These are phyloP conservation scores for Phenacoccus solenopsis DNA, from an alignment of 1,140 invertebrate species.

Conservation along the genomic window DNA sequence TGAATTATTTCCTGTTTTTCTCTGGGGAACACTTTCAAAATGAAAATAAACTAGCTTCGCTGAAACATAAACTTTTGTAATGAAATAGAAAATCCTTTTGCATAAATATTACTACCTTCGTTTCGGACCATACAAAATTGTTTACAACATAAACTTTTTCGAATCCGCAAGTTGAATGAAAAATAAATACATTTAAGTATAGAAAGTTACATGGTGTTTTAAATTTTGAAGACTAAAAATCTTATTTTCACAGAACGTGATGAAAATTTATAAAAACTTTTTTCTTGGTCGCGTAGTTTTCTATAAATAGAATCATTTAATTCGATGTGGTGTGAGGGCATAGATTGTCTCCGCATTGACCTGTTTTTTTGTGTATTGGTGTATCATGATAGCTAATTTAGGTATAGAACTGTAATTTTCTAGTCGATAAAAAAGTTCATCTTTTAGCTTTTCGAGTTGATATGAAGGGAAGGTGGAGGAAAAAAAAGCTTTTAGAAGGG, in stretches of 20 bases:
- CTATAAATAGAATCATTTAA: no score
- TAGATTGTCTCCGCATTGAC: no score
- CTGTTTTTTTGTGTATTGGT: no score
- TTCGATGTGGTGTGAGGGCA: no score
- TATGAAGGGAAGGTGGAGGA: no score
- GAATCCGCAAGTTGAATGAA: background rate
- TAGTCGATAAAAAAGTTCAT: no score
- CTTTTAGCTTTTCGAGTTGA: no score
- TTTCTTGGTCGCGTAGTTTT: no score
- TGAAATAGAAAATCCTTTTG: constrained; percentile 2
- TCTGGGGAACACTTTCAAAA: background rate
- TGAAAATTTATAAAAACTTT: background rate
- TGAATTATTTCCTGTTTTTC: background rate
- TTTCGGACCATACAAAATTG: background rate
- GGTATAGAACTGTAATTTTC: no score
- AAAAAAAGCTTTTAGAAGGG: no score
- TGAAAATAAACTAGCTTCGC: background rate
- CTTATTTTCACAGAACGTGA: background rate
- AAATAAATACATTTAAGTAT: background rate
- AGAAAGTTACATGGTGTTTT: background rate
- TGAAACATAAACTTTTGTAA: background rate
- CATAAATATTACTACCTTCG: background rate
- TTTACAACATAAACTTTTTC: background rate
- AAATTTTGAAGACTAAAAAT: no score
- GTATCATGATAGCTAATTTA: no score